These are phyloP conservation scores for Brachypteracias leptosomus DNA, from an alignment of 2,113 vertebrate species.

Conservation along the genomic window DNA sequence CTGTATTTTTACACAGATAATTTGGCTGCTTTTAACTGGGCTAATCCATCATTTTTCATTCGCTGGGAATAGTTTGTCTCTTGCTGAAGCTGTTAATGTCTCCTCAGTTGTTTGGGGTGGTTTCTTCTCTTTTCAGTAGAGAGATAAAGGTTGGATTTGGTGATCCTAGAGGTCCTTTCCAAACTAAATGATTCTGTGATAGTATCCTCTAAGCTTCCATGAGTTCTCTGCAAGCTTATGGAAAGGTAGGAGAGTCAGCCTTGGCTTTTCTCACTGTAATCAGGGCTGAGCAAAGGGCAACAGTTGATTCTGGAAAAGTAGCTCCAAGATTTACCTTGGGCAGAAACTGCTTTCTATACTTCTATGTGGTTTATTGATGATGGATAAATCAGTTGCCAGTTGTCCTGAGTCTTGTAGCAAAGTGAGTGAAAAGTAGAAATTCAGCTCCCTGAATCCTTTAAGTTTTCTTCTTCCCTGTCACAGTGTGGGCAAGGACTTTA, in stretches of 20 bases:
- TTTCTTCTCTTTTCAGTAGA: too few species aligned
- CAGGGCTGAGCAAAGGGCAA: not conserved
- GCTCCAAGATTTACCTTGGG: not conserved
- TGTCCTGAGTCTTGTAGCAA: not conserved
- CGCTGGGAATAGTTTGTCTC: not conserved
- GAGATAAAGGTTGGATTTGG: too few species aligned
- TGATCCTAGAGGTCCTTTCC: too few species aligned
- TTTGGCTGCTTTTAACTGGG: not conserved
- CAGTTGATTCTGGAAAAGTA: not conserved
- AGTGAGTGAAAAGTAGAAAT: constrained; percentile 8
- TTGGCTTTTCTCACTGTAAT: not conserved
- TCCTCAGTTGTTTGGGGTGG: not conserved
- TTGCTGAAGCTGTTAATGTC: not conserved
- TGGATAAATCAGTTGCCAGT: not conserved
- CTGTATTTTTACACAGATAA: constrained; percentile 17
- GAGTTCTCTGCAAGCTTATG: not conserved
- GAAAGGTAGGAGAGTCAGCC: not conserved
- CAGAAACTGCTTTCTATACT: not conserved
- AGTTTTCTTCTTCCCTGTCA: not conserved
- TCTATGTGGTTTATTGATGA: not conserved
- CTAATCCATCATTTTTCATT: not conserved
- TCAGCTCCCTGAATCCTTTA: not conserved
- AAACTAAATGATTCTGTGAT: too few species aligned
- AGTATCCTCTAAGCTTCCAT: not conserved
- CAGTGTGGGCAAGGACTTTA: not conserved